A percentile compares a stretch with the other conserved stretches of the same genome.
Conservation (phyloP, 2,888 invertebrate species). For the Archips xylosteana region DNA sequence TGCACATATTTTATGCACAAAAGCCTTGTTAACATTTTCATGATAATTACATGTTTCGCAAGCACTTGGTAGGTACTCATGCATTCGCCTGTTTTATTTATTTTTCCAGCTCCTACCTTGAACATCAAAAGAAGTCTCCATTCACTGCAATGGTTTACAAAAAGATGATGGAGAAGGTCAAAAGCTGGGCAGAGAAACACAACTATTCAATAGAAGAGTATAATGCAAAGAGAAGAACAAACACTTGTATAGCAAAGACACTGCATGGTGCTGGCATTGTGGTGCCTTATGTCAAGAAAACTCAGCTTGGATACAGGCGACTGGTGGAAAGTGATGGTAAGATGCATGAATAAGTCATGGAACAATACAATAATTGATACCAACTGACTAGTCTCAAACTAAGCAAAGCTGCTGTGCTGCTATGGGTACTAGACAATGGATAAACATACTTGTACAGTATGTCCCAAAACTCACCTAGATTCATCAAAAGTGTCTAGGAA, state of each 20-base stretch:
- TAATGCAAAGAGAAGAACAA: conserved; percentile 86
- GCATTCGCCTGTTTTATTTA: conserved; percentile 18
- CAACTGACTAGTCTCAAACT: too few species aligned
- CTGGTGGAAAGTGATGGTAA: conserved; percentile 88
- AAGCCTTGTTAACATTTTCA: too few species aligned
- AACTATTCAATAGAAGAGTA: conserved; percentile 85
- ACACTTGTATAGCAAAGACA: conserved; percentile 88
- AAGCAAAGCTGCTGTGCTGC: too few species aligned
- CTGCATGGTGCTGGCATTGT: conserved; percentile 94
- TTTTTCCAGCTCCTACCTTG: conserved; percentile 79
- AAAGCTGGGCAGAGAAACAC: conserved; percentile 86
- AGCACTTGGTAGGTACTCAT: conserved; percentile 86
- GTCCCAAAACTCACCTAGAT: too few species aligned
- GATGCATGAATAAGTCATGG: too few species aligned
- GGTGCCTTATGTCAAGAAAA: conserved; percentile 93
- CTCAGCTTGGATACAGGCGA: conserved; percentile 93
- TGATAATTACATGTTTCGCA: too few species aligned
- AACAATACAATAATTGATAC: too few species aligned
- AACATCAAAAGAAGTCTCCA: conserved; percentile 85
- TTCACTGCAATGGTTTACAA: conserved; percentile 87
- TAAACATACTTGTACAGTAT: too few species aligned
- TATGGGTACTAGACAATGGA: too few species aligned
- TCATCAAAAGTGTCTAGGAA: too few species aligned
- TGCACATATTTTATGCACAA: too few species aligned
- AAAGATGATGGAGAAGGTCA: conserved; percentile 86